Evolutionary conservation across 2,888 invertebrate species (phyloP).

Genomic region (Hoplodrina blanda): DNA sequence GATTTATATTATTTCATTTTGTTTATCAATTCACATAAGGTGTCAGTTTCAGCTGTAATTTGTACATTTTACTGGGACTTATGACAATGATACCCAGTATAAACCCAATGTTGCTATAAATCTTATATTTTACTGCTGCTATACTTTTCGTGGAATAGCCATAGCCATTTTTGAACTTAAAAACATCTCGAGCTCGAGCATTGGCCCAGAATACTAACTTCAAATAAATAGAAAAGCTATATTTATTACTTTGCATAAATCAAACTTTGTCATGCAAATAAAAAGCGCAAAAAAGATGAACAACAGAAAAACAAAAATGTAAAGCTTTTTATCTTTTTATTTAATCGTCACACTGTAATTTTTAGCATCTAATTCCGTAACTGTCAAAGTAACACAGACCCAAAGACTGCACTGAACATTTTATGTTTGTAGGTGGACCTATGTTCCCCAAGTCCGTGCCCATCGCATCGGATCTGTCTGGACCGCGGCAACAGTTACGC

Average conservation of each 20-base stretch:
- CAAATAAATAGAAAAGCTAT: not conserved
- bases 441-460: constrained; percentile 93
- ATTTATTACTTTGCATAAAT: no score
- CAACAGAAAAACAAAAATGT: not conserved
- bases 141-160: no score
- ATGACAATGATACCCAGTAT: no score
- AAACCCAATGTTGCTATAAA: no score
- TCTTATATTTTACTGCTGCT: no score
- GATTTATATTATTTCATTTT: constrained; percentile 6
- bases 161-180: no score
- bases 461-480: constrained; percentile 92
- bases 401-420: not conserved
- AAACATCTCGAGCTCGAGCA: no score
- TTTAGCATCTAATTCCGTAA: no score
- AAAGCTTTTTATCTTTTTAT: not conserved
- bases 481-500: constrained; percentile 94
- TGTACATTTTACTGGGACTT: not conserved
- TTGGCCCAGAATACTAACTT: no score
- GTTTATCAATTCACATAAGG: not conserved
- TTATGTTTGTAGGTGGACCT: constrained; percentile 90
- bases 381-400: no score
- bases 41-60: not conserved
- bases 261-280: not conserved
- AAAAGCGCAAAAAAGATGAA: not conserved
- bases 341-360: no score